Percentiles rank a stretch among this genome's conserved stretches.
phyloP scores from a whole-genome alignment of 2,888 invertebrate species.

The Caenorhabditis imperialis region DNA sequence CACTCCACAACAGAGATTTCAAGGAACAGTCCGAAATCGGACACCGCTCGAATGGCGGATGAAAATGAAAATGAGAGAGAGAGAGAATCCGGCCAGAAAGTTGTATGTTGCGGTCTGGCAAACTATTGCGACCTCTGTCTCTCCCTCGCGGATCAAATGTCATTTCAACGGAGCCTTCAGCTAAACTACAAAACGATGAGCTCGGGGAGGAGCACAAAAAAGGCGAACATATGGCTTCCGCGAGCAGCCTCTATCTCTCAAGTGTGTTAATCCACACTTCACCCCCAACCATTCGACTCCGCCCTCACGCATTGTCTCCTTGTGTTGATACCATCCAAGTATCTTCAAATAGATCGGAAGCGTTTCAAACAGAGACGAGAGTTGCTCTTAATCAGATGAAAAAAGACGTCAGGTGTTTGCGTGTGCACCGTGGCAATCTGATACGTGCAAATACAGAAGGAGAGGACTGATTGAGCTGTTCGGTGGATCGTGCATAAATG shows the following conservation, averaged over 20 bases:
- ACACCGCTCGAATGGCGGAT: slow-evolving; percentile 16
- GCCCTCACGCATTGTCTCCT: slow-evolving; percentile 1
- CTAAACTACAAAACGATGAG: slow-evolving; percentile 1
- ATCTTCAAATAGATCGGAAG: slow-evolving; percentile 21
- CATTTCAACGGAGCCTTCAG: slow-evolving; percentile 2
- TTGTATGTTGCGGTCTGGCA: slow-evolving; percentile 20
- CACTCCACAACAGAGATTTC: no score
- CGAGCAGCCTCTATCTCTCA: slow-evolving; percentile 17
- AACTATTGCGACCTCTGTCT: slow-evolving; percentile 25
- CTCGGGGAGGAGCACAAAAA: slow-evolving; percentile 1
- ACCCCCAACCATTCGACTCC: slow-evolving; percentile 23
- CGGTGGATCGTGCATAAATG: no score
- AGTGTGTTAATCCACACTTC: slow-evolving; percentile 54
- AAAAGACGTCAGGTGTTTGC: no score
- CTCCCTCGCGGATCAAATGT: slow-evolving; percentile 25
- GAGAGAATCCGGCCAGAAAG: slow-evolving; percentile 7
- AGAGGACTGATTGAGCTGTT: no score
- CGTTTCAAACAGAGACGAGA: slow-evolving; percentile 9
- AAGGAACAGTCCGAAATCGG: slow-evolving; percentile 32
- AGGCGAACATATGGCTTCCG: slow-evolving; percentile 37
- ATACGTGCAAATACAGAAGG: no score
- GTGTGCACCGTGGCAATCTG: no score
- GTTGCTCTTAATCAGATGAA: no score
- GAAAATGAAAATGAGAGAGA: slow-evolving; percentile 1
- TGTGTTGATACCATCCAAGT: slow-evolving; percentile 19